These are phyloP conservation scores for Meteorus cinctellus DNA, from an alignment of 2,888 invertebrate species.

Conservation along the genomic window DNA sequence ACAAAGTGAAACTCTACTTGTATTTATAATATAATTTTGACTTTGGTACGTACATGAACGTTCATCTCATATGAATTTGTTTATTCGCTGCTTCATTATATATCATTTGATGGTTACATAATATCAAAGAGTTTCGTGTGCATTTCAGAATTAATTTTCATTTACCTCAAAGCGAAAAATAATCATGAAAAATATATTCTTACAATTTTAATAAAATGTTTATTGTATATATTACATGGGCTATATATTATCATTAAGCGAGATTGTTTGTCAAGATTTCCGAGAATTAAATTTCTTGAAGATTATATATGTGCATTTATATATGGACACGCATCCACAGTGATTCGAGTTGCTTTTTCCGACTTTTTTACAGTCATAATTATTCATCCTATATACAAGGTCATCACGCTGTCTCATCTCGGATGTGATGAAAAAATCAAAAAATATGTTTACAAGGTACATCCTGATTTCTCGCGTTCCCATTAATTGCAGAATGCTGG, in stretches of 20 bases:
- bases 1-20: background rate
- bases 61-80: background rate
- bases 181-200: background rate
- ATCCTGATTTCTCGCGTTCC: background rate
- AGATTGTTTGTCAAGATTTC: conserved; percentile 15
- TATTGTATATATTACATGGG: background rate
- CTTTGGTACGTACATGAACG: background rate
- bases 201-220: background rate
- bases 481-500: no score
- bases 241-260: background rate
- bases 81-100: background rate
- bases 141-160: background rate
- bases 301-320: background rate
- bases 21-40: background rate
- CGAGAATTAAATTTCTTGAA: conserved; percentile 23
- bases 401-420: conserved; percentile 37
- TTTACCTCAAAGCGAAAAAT: background rate
- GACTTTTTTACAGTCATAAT: conserved; percentile 6
- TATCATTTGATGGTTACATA: background rate
- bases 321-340: background rate
- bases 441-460: background rate
- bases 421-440: background rate
- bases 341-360: background rate
- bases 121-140: background rate
- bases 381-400: conserved; percentile 37